Conservation (phyloP, 2,113 vertebrate genomes). For the Ploceus nigricollis region DNA sequence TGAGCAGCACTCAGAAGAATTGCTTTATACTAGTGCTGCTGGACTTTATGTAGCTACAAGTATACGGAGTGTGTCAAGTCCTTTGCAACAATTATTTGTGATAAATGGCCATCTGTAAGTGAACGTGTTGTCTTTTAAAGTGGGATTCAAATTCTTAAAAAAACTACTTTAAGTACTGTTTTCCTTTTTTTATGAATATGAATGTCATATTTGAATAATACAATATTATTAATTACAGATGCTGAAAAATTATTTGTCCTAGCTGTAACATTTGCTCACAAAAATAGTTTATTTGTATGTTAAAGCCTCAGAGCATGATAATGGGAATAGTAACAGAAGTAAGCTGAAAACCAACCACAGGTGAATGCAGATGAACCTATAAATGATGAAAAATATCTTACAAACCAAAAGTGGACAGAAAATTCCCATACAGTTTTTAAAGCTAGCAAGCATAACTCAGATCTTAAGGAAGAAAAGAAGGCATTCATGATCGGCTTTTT, state of each 20-base stretch:
- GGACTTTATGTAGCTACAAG: neutral
- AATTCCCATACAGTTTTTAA: neutral
- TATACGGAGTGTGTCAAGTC: neutral
- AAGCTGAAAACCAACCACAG: slow-evolving; percentile 1
- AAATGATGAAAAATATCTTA: neutral
- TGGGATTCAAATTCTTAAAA: neutral
- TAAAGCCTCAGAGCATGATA: neutral
- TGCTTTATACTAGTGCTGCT: neutral
- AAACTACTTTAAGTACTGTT: neutral
- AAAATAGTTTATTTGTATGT: slow-evolving; percentile 2
- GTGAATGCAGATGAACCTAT: neutral
- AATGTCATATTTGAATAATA: neutral
- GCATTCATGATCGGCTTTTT: neutral
- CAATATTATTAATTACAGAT: neutral
- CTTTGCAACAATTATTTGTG: neutral
- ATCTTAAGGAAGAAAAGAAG: neutral
- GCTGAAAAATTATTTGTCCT: neutral
- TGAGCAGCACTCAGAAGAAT: neutral
- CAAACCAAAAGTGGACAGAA: neutral
- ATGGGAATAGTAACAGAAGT: neutral
- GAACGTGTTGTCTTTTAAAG: neutral
- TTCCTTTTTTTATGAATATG: neutral
- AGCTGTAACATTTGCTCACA: neutral
- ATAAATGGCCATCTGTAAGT: neutral
- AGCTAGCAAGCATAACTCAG: neutral